Evolutionary conservation across 2,113 vertebrate species (phyloP).

Genomic region (Seriola dumerili): DNA sequence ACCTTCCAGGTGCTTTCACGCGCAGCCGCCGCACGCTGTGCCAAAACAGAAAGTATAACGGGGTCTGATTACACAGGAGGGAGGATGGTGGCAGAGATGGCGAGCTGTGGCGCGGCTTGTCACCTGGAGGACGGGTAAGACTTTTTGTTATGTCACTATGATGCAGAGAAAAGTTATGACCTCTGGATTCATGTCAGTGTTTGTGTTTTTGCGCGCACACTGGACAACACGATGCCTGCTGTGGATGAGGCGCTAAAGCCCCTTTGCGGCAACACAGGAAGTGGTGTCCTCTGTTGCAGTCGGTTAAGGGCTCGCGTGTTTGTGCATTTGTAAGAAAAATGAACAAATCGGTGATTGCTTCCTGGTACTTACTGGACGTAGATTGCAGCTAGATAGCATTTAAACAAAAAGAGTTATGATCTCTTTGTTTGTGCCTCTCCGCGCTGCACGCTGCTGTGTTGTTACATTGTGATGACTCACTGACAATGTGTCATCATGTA

Average conservation of each 20-base stretch:
- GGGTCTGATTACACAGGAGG: background rate
- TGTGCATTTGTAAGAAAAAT: background rate
- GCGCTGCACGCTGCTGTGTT: slow-evolving; percentile 31
- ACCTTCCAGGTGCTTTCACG: slow-evolving; percentile 32
- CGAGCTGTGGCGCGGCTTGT: slow-evolving; percentile 51
- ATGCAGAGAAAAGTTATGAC: background rate
- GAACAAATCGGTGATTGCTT: background rate
- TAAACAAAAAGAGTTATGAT: background rate
- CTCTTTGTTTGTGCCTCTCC: background rate
- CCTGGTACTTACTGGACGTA: background rate
- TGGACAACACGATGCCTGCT: background rate
- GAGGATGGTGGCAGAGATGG: slow-evolving; percentile 77
- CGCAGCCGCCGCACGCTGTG: slow-evolving; percentile 26
- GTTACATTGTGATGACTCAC: slow-evolving; percentile 30
- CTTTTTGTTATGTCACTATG: background rate
- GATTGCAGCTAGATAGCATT: too few species aligned
- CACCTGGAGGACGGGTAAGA: slow-evolving; percentile 73
- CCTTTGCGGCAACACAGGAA: slow-evolving; percentile 41
- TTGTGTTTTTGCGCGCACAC: background rate
- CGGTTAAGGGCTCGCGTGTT: background rate
- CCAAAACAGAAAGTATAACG: slow-evolving; percentile 1
- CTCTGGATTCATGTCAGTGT: background rate
- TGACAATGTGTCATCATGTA: background rate
- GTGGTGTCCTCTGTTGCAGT: slow-evolving; percentile 31
- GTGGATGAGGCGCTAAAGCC: slow-evolving; percentile 4